Evolutionary conservation across 2,797 vertebrate genomes (phyloP), one percentile per base, ranked within the genome.

Genomic region (Acanthopagrus latus): DNA sequence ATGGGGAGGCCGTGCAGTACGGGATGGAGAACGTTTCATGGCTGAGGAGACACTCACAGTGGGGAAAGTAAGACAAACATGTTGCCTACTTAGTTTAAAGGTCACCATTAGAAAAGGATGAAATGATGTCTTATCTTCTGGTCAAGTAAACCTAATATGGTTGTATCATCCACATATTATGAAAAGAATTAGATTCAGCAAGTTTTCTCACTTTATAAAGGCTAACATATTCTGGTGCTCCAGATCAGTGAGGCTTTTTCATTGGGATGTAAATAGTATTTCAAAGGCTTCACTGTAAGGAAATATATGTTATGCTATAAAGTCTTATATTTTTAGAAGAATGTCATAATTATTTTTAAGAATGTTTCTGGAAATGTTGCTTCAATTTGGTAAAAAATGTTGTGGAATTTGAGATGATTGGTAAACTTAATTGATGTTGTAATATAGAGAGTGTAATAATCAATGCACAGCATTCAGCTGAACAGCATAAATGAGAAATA

Each of bases 11-110:
- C 0, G 81, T 97, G 94, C 94, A 97, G 95, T 94, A 96, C 0
- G 96, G 96, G 23, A 95, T 99, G 91, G 97, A 99, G 75, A 96
- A 97, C 1, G 93, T 92, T 0, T 67, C 95, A 0, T 98, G 96
- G 94, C 89, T 99, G 74, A 94, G 95, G 83, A 95, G 93, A 78
- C 95, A 97, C 7, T 96, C 98, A 0, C 9, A 90, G 10, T 97
- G 96, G 96, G 98, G 98, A 92, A 98, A 96, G 98, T 99, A 96
- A 80, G 85, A 66, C 13, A 7, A 7, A 11, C 1, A 3, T 41
- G 52, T 44, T 0, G 21, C 1, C 8, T 29, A 0, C 14, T n/a
- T 3, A 27, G 25, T 51, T 57, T 8, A 57, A 11, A 50, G 13
- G 5, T 50, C 52, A 14, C 20, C 5, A 16, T 48, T n/a, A 3